Conservation (phyloP, 1,140 invertebrate species). For the Megalopta genalis region DNA sequence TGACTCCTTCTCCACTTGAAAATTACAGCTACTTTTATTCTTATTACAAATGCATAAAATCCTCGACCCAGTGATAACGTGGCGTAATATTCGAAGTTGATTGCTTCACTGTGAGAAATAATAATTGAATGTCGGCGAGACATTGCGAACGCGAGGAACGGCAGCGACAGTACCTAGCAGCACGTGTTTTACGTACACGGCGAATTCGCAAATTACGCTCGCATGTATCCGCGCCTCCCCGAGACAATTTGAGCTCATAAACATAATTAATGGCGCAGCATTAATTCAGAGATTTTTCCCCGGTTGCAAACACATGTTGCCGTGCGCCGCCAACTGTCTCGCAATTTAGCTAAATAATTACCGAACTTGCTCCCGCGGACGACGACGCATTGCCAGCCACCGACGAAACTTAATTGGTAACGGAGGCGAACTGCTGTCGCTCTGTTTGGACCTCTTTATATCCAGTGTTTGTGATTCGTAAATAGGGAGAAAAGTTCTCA, state of each 20-base stretch:
- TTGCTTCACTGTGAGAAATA: background rate
- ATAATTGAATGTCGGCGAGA: background rate
- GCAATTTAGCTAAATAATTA: constrained; percentile 80
- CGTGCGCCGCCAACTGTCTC: constrained; percentile 75
- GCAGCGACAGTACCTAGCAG: constrained; percentile 4
- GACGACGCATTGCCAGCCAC: constrained; percentile 56
- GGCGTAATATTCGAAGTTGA: background rate
- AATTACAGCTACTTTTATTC: too few relatives aligned
- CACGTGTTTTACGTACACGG: constrained; percentile 45
- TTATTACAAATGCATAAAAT: too few relatives aligned
- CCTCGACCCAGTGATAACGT: too few relatives aligned
- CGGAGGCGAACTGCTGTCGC: constrained; percentile 19
- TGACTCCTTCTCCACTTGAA: too few relatives aligned
- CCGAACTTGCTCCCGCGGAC: constrained; percentile 72
- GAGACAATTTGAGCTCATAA: constrained; percentile 78
- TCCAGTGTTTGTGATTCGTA: background rate
- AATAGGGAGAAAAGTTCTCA: too few relatives aligned
- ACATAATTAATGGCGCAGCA: constrained; percentile 79
- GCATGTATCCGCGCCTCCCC: constrained; percentile 66
- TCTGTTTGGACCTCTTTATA: constrained; percentile 12
- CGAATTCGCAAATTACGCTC: constrained; percentile 67
- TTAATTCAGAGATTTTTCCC: constrained; percentile 78
- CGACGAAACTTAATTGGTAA: constrained; percentile 53
- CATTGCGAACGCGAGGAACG: background rate
- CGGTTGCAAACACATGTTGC: constrained; percentile 75